A percentile compares a stretch with the other conserved stretches of the same genome.
phyloP scores from a whole-genome alignment of 2,888 invertebrate species.

The Scaptomyza tumidula region DNA sequence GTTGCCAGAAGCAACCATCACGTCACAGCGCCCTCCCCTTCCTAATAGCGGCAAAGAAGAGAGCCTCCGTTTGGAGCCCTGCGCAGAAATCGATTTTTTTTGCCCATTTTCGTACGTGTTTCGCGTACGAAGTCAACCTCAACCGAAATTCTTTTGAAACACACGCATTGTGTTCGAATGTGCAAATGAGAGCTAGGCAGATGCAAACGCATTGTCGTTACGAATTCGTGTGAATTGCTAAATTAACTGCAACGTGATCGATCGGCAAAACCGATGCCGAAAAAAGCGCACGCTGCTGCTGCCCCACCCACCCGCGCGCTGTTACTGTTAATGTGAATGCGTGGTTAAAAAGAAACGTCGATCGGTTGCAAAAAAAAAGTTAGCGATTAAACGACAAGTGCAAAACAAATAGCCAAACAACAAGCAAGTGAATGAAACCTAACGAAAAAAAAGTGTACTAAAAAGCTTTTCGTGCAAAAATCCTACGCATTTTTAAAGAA shows the following conservation, averaged over 20 bases:
- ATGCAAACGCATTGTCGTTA: slow-evolving; percentile 35
- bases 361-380: slow-evolving; percentile 24
- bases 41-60: slow-evolving; percentile 44
- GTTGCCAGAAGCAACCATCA: slow-evolving; percentile 62
- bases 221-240: slow-evolving; percentile 22
- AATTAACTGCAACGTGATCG: slow-evolving; percentile 47
- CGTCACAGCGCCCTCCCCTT: slow-evolving; percentile 49
- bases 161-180: slow-evolving; percentile 33
- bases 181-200: slow-evolving; percentile 32
- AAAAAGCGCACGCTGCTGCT: slow-evolving; percentile 22
- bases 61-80: slow-evolving; percentile 70
- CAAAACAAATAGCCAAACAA: slow-evolving; percentile 40
- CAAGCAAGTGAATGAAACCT: slow-evolving; percentile 19
- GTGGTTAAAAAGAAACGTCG: slow-evolving; percentile 40
- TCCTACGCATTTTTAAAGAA: slow-evolving; percentile 60
- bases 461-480: slow-evolving; percentile 43
- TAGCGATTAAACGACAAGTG: slow-evolving; percentile 39
- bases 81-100: slow-evolving; percentile 84
- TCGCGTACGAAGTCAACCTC: slow-evolving; percentile 49
- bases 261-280: slow-evolving; percentile 26
- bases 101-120: slow-evolving; percentile 73
- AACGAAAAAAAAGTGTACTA: slow-evolving; percentile 34
- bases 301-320: slow-evolving; percentile 39
- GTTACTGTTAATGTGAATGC: slow-evolving; percentile 16
- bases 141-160: slow-evolving; percentile 59